Evolutionary conservation across 1,140 invertebrate genomes (phyloP).

Genomic region (Drosophila hydei): DNA sequence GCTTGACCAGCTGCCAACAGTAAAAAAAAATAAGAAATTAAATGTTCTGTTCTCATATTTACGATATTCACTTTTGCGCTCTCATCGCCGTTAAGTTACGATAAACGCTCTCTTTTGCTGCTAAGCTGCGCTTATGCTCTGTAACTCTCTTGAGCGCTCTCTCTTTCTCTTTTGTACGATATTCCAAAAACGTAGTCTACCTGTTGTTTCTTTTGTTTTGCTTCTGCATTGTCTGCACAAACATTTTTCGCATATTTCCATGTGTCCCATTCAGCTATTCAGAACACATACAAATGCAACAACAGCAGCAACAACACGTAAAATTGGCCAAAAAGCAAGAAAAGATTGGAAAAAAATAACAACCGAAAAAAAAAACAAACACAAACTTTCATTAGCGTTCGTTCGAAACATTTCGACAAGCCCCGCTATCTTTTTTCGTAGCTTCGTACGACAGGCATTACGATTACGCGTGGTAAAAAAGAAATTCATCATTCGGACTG

Average conservation of each 20-base stretch:
- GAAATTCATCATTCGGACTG: slow-evolving; percentile 72
- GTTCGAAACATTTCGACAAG: slow-evolving; percentile 62
- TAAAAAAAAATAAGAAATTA: background rate
- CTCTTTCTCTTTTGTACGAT: slow-evolving; percentile 42
- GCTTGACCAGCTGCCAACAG: background rate
- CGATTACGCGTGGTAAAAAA: slow-evolving; percentile 74
- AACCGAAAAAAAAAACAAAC: slow-evolving; percentile 36
- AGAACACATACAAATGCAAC: slow-evolving; percentile 59
- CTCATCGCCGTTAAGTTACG: slow-evolving; percentile 10
- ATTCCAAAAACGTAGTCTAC: slow-evolving; percentile 53
- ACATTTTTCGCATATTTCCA: slow-evolving; percentile 80
- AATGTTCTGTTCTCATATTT: slow-evolving; percentile 24
- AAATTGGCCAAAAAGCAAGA: slow-evolving; percentile 36
- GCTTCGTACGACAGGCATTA: slow-evolving; percentile 26
- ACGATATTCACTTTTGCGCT: slow-evolving; percentile 52
- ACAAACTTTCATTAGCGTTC: slow-evolving; percentile 74
- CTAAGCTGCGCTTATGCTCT: slow-evolving; percentile 9
- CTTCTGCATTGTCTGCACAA: slow-evolving; percentile 65
- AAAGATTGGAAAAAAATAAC: no score
- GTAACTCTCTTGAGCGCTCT: slow-evolving; percentile 46
- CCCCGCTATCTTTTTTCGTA: slow-evolving; percentile 49
- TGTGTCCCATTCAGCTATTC: slow-evolving; percentile 46
- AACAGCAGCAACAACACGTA: slow-evolving; percentile 28
- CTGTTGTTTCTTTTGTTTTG: slow-evolving; percentile 67
- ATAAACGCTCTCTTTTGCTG: slow-evolving; percentile 14